Base-by-base conservation (phyloP, 2,113 vertebrate species). In the Dascyllus trimaculatus region DNA sequence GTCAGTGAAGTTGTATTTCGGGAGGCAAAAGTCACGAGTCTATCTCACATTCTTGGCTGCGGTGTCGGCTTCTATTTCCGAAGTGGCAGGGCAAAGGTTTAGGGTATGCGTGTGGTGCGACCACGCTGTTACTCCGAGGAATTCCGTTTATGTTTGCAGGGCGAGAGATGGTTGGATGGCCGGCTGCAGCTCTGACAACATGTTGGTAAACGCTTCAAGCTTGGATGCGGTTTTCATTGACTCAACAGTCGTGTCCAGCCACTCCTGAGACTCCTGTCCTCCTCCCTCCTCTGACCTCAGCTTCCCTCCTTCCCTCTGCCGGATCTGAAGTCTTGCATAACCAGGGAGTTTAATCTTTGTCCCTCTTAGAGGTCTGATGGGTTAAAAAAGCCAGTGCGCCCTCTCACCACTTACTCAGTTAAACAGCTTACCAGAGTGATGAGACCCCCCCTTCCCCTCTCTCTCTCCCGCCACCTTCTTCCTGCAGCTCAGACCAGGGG, bases 11-110 rank as follows among this genome's bases (percentile, higher is more conserved):
- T 68, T 45, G 29, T 90, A 90, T 90, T 93, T 87, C 9, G 52
- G 73, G 88, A 76, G 69, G 71, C 80, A 67, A 69, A 89, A 91
- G 87, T 90, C 91, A 87, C 61, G 10, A 81, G 85, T 85, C 73
- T 18, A 40, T 81, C 8, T 26, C 35, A 78, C 71, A 82, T 80
- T 85, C 72, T 73, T 57, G 45, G 60, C 76, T 46, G 77, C 1
- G 0, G 32, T 43, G 46, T 88, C 73, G 35, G 62, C 59, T 54
- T 80, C 91, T 91, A 89, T 93, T 93, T 85, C 59, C 32, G 75
- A 73, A 29, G 49, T 22, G 59, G 32, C 0, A 0, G 35, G 25
- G 35, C 22, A 63, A 71, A 80, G 71, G 61, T 71, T 52, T 0
- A 14, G 56, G 38, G 17, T 15, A n/a, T 60, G 49, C 18, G 13